Conservation (phyloP, 2,113 vertebrate species). For the Madoqua kirkii region DNA sequence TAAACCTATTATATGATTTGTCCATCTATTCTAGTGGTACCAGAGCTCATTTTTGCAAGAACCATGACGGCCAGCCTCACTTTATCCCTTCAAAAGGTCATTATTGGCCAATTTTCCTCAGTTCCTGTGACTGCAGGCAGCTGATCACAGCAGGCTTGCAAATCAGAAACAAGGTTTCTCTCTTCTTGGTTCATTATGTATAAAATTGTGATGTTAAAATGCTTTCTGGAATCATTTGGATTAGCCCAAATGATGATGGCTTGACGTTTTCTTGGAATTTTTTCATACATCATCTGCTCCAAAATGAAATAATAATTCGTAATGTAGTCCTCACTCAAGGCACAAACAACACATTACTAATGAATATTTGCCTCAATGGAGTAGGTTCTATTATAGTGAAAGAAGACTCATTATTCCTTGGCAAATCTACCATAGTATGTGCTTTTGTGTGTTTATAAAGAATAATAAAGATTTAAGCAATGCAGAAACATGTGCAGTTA, state of each 20-base stretch:
- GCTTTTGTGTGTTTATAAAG: neutral
- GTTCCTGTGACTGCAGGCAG: neutral
- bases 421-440: neutral
- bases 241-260: neutral
- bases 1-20: neutral
- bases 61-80: neutral
- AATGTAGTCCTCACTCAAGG: neutral
- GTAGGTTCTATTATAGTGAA: neutral
- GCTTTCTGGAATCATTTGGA: neutral
- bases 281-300: slow-evolving; percentile 6
- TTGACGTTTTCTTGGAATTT: neutral
- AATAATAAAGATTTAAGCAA: neutral
- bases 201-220: slow-evolving; percentile 24
- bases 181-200: neutral
- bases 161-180: neutral
- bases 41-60: neutral
- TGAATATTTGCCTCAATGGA: slow-evolving; percentile 31
- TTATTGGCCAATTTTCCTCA: neutral
- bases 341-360: neutral
- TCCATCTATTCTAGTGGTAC: neutral
- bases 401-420: slow-evolving; percentile 30
- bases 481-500: neutral
- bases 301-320: neutral
- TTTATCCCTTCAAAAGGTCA: neutral
- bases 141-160: slow-evolving; percentile 10